Base-by-base conservation (phyloP, 2,113 vertebrate species). In the Epinephelus lanceolatus region DNA sequence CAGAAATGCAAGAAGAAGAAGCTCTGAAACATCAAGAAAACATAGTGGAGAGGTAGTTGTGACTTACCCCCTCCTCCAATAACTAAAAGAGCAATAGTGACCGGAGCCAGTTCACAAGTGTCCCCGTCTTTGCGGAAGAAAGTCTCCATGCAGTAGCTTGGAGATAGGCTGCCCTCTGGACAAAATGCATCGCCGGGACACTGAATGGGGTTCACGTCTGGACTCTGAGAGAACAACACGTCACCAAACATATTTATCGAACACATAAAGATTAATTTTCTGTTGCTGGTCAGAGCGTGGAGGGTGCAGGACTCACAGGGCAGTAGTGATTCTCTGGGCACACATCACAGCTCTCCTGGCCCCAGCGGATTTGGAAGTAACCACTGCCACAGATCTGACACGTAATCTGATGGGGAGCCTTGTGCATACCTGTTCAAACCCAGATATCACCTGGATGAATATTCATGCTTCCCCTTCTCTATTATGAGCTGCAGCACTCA, bases 301-400 rank as follows among this genome's bases (percentile, higher is more conserved):
- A 23, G 4, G 40, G 33, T 15, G 40, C 10, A 2, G 33, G 13
- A 92, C 97, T 97, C 92, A 97, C 97, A 4, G 97, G 97, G 76
- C 97, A 98, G 94, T 97, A 98, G 93, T 97, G 93, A 52, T 95
- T 94, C 76, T 96, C 94, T 25, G 97, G 97, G 80, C 97, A 98
- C 15, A 93, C 60, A 11, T 97, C 91, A 76, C 97, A 98, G 84
- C 68, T 94, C 62, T 96, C 96, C 82, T 93, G 93, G 55, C 97
- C 97, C 93, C 71, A 66, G 83, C 83, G 92, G 57, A 95, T 83
- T 60, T 97, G 97, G 91, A 92, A 98, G 79, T 92, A 96, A 59
- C 97, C 97, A 66, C 88, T 93, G 79, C 76, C 76, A 66, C 97
- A 98, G 84, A 95, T 94, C 71, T 93, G 94, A 90, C 97, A 98